A percentile compares a stretch with the other conserved stretches of the same genome.
Evolutionary conservation across 1,140 invertebrate species (phyloP).

Genomic region (Pomacea maculata): DNA sequence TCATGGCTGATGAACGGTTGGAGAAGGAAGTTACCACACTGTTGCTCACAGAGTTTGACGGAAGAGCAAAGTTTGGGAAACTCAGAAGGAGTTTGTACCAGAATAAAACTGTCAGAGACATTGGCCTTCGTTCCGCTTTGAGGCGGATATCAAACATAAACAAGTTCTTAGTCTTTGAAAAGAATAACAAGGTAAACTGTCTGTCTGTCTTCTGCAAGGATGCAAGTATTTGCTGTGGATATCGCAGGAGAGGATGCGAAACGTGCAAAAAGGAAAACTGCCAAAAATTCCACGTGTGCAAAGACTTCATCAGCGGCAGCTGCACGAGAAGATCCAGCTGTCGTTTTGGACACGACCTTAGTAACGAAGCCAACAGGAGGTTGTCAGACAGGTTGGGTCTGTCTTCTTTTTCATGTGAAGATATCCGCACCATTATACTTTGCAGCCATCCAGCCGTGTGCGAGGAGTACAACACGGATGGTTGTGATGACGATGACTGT

Average conservation of each 20-base stretch:
- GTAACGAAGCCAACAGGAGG: neutral
- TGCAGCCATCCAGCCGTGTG: constrained; percentile 3
- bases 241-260: neutral
- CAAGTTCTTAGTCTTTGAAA: constrained; percentile 1
- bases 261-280: neutral
- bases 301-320: neutral
- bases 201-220: neutral
- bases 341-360: neutral
- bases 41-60: constrained; percentile 3
- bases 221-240: neutral
- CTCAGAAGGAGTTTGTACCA: neutral
- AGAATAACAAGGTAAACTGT: neutral
- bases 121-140: neutral
- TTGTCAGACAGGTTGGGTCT: neutral
- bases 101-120: neutral
- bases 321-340: neutral
- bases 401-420: neutral
- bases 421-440: neutral
- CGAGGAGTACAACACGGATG: neutral
- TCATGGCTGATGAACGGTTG: too few species aligned
- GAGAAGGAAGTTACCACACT: constrained; percentile 1
- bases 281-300: neutral
- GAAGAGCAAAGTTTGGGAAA: neutral
- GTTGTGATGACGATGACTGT: neutral
- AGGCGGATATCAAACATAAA: neutral